Base-by-base conservation (phyloP, 2,113 vertebrate genomes). In the Cettia cetti region DNA sequence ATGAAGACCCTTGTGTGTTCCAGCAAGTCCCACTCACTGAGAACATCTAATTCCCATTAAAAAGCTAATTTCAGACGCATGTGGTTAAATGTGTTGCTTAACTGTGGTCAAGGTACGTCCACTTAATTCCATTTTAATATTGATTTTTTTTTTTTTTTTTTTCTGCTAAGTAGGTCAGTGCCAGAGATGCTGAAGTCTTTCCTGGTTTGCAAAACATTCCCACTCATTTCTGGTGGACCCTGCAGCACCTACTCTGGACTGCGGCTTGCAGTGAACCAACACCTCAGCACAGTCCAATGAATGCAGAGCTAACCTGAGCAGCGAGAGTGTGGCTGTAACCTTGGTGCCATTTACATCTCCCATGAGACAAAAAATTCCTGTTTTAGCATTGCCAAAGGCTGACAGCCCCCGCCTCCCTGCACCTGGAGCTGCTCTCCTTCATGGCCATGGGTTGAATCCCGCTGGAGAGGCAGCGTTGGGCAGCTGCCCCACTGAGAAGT, bases 311-410 rank as follows among this genome's bases (percentile, higher is more conserved):
- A 15, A 19, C 15, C 16, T 6, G 13, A 28, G 9, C 69, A 42
- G 39, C 3, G 61, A 50, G 56, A 14, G 9, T 1, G 15, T 7
- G 39, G 28, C 56, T 17, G 20, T 7, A 19, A 31, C 35, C 27
- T 35, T 44, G 33, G 14, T 33, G 33, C 33, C 11, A 19, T 27
- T 69, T 15, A 22, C 0, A 0, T 9, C 52, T 30, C 53, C 57
- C 21, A 19, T 0, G 1, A 1, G 16, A 75, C 39, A 52, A 44
- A 70, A 24, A 37, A 10, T 2, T 20, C 72, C 42, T 13, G 27
- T 7, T 54, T 17, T 21, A 50, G 81, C 71, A 27, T 4, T 42
- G 79, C 70, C 79, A 35, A 68, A 57, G 45, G 61, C 70, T 54
- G 26, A 9, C 4, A 22, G 72, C 8, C 72, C 54, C 69, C 39